Base-by-base conservation (phyloP, 2,113 vertebrate genomes). In the Chauna torquata region DNA sequence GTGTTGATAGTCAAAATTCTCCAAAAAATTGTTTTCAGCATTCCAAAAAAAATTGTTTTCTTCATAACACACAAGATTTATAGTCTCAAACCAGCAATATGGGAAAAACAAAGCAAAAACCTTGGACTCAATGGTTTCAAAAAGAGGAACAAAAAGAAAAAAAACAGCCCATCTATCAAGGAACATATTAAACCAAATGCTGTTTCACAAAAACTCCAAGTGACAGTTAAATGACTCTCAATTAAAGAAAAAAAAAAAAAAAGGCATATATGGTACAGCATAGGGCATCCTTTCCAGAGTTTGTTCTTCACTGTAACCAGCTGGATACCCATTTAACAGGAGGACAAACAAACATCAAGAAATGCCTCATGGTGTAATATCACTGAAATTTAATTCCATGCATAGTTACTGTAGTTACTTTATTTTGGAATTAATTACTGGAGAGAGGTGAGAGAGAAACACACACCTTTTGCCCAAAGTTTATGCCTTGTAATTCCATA, bases 391-490 rank as follows among this genome's bases (percentile, higher is more conserved):
- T 90, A 92, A 93, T 94, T 71, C n/a, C 79, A 65, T 38, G 30
- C 62, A 84, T 42, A 88, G 68, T 77, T 94, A 77, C 17, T 94
- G 88, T 36, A 74, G 74, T 36, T 85, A 69, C 47, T 90, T 96
- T 4, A 78, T 87, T 97, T 94, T 92, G 86, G 70, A 97, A 96
- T 95, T 94, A 97, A 91, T 58, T 93, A 82, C 30, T 61, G 64
- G 87, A 82, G 95, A 92, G 65, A 91, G 10, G 11, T 45, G 30
- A 90, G 44, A 83, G 32, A 76, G 54, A 96, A 81, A 93, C 16
- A 42, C 3, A 59, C 30, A 74, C 1, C 11, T 72, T 84, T 40
- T 57, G 40, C 13, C 27, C 42, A 36, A 89, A 30, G 23, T 69
- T 86, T 74, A 85, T 28, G 40, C 50, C 58, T n/a, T 72, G 1